Evolutionary conservation across 2,797 vertebrate species (phyloP).

Genomic region (Paramormyrops hopkinsi): DNA sequence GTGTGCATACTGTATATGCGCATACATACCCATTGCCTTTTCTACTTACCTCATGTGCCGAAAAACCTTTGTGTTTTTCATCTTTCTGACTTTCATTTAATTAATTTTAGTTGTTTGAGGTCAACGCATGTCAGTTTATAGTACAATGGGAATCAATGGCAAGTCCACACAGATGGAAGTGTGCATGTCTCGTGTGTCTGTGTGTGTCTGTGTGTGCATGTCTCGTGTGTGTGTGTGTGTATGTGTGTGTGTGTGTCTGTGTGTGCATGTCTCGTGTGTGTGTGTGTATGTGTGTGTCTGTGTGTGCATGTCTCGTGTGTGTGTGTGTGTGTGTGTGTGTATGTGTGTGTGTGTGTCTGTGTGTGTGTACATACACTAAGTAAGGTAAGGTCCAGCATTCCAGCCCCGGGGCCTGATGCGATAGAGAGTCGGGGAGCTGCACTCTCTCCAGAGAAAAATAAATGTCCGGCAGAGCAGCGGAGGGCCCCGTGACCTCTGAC

Average conservation of each 20-base stretch:
- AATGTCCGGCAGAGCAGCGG: background rate
- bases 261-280: background rate
- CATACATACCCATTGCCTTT: background rate
- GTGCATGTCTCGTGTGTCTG: background rate
- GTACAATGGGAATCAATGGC: background rate
- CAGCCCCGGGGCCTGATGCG: background rate
- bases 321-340: background rate
- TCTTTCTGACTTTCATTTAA: background rate
- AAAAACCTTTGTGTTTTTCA: background rate
- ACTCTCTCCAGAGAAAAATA: conserved; percentile 5
- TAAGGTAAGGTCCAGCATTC: background rate
- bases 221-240: background rate
- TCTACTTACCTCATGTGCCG: background rate
- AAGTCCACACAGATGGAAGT: background rate
- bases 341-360: background rate
- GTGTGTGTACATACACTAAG: background rate
- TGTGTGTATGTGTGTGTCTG: background rate
- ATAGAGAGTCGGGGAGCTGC: background rate
- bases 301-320: too few species aligned
- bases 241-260: background rate
- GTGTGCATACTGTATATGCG: background rate
- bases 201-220: background rate
- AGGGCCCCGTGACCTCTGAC: conserved; percentile 18
- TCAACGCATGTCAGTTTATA: background rate
- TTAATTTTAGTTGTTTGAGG: background rate